Evolutionary conservation across 2,797 vertebrate genomes (phyloP).

Genomic region (Anisognathus igniventris): DNA sequence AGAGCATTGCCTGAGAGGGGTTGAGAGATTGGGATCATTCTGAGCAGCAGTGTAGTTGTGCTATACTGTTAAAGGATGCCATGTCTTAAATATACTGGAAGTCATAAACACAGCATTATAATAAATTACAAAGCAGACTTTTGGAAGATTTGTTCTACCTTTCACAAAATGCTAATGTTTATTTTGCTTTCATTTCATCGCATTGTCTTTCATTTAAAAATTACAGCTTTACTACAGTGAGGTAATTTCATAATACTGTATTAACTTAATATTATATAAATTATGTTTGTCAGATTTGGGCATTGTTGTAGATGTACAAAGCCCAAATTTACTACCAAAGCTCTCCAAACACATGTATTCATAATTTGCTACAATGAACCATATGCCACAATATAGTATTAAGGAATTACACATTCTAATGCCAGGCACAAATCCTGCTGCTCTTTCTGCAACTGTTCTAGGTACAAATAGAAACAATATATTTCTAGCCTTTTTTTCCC

Average conservation of each 20-base stretch:
- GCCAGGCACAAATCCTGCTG: constrained; percentile 61
- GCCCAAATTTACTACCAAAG: constrained; percentile 71
- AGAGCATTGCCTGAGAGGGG: neutral
- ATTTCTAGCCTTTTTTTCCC: constrained; percentile 62
- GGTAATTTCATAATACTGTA: constrained; percentile 78
- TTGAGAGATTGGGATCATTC: neutral
- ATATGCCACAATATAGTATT: constrained; percentile 67
- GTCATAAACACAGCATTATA: constrained; percentile 48
- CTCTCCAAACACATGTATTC: constrained; percentile 72
- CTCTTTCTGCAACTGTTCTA: constrained; percentile 61
- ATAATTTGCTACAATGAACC: constrained; percentile 70
- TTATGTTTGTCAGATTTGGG: constrained; percentile 72
- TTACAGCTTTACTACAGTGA: constrained; percentile 75
- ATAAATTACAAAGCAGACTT: constrained; percentile 64
- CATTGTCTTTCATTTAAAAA: constrained; percentile 74
- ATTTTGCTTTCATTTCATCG: constrained; percentile 61
- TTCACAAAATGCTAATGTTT: constrained; percentile 73
- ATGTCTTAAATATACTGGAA: constrained; percentile 54
- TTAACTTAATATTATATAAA: constrained; percentile 79
- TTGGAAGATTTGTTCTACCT: constrained; percentile 71
- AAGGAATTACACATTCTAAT: constrained; percentile 72
- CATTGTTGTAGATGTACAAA: constrained; percentile 67
- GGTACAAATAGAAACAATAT: constrained; percentile 76
- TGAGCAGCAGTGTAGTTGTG: neutral
- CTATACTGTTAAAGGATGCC: neutral